Evolutionary conservation across 2,888 invertebrate species (phyloP).

Genomic region (Euspilapteryx auroguttella): DNA sequence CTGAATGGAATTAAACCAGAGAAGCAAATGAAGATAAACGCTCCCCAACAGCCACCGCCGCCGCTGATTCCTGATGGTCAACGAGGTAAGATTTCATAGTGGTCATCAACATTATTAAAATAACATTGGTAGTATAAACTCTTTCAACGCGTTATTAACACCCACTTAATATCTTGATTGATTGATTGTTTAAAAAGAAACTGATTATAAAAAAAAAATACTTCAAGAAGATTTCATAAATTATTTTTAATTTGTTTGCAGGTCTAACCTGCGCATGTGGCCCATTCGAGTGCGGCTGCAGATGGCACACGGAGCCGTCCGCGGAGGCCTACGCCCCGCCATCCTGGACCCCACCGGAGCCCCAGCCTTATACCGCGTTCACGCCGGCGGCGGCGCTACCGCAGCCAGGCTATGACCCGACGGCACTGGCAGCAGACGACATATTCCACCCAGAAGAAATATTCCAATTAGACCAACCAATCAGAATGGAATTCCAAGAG

Average conservation of each 20-base stretch:
- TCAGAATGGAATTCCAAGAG: slow-evolving; percentile 59
- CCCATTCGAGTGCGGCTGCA: slow-evolving; percentile 74
- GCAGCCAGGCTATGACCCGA: slow-evolving; percentile 58
- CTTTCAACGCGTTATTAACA: too few relatives aligned
- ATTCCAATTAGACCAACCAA: slow-evolving; percentile 74
- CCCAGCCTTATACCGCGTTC: slow-evolving; percentile 30
- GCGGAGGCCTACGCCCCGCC: slow-evolving; percentile 29
- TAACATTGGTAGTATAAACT: too few relatives aligned
- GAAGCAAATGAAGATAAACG: slow-evolving; percentile 25
- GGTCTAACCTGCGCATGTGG: slow-evolving; percentile 72
- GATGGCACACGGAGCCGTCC: slow-evolving; percentile 35
- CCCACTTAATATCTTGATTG: too few relatives aligned
- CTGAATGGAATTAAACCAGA: slow-evolving; percentile 35
- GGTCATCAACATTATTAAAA: too few relatives aligned
- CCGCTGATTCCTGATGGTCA: slow-evolving; percentile 70
- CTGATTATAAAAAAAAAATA: too few relatives aligned
- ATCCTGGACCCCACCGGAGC: slow-evolving; percentile 32
- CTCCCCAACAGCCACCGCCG: slow-evolving; percentile 52
- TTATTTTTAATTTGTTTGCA: slow-evolving; percentile 32
- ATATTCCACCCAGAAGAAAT: slow-evolving; percentile 78
- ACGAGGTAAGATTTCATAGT: slow-evolving; percentile 62
- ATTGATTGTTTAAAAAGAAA: too few relatives aligned
- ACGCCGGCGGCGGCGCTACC: slow-evolving; percentile 30
- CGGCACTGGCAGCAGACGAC: slow-evolving; percentile 64
- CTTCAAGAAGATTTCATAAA: too few relatives aligned